Percentiles rank a stretch among this genome's conserved stretches.
Evolutionary conservation across 2,113 vertebrate species (phyloP).

Genomic region (Proteles cristata): DNA sequence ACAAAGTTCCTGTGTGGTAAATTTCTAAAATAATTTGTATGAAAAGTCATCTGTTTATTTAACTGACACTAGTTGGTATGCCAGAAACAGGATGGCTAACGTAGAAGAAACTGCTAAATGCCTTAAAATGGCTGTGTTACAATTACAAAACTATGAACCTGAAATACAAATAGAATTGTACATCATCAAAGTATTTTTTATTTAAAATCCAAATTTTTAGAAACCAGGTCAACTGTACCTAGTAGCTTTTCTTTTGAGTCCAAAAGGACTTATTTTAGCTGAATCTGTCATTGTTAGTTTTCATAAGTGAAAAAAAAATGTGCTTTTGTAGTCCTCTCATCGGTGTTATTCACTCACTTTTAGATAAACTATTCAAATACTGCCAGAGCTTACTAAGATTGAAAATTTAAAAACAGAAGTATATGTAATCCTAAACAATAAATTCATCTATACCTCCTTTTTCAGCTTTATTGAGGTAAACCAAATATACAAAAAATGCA

Average conservation of each 20-base stretch:
- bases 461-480: background rate
- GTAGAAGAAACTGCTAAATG: background rate
- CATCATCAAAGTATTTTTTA: slow-evolving; percentile 34
- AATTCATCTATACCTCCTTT: background rate
- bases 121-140: background rate
- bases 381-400: background rate
- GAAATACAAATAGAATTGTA: slow-evolving; percentile 46
- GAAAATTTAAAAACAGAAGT: background rate
- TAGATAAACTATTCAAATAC: background rate
- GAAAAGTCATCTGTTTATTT: slow-evolving; percentile 5
- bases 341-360: background rate
- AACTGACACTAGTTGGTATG: background rate
- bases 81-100: background rate
- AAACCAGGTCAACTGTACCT: slow-evolving; percentile 61
- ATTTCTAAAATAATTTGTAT: slow-evolving; percentile 3
- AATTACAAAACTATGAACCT: slow-evolving; percentile 10
- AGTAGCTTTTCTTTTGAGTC: background rate
- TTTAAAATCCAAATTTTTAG: slow-evolving; percentile 45
- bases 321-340: background rate
- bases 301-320: slow-evolving; percentile 33
- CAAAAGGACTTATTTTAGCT: background rate
- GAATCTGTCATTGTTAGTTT: background rate
- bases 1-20: background rate
- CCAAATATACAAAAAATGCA: background rate
- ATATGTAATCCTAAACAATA: background rate